A percentile compares a stretch with the other conserved stretches of the same genome.
These are phyloP conservation scores for Sebastiscus tertius DNA, from an alignment of 2,797 vertebrate species.

Conservation along the genomic window DNA sequence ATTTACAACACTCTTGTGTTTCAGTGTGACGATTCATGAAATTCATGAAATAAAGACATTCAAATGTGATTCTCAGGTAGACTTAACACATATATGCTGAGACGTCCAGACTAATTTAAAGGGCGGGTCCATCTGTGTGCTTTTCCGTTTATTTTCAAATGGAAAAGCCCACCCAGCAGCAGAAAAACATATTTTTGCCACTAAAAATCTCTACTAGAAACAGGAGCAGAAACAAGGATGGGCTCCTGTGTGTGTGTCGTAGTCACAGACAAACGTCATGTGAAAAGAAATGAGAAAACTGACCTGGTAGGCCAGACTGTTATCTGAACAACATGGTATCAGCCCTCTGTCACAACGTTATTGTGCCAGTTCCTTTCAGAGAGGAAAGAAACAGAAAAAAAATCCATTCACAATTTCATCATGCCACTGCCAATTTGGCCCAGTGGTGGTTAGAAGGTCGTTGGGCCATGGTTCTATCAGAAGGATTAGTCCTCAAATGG, in stretches of 20 bases:
- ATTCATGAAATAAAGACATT: background rate
- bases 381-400: slow-evolving; percentile 21
- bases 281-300: slow-evolving; percentile 11
- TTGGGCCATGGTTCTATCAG: slow-evolving; percentile 48
- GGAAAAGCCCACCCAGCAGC: too few relatives aligned
- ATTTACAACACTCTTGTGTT: background rate
- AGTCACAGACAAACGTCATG: background rate
- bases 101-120: background rate
- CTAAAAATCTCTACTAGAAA: background rate
- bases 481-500: slow-evolving; percentile 69
- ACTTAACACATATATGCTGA: background rate
- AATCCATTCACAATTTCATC: slow-evolving; percentile 32
- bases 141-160: too few relatives aligned
- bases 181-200: too few relatives aligned
- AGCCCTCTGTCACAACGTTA: slow-evolving; percentile 32
- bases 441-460: slow-evolving; percentile 53
- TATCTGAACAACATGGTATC: slow-evolving; percentile 20
- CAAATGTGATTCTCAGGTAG: slow-evolving; percentile 12
- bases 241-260: background rate
- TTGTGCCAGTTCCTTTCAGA: slow-evolving; percentile 25
- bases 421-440: slow-evolving; percentile 50
- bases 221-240: background rate
- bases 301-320: slow-evolving; percentile 16
- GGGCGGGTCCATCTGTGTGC: too few relatives aligned
- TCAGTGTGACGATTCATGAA: background rate